phyloP scores from a whole-genome alignment of 2,888 invertebrate species.

The Drosophila mettleri region DNA sequence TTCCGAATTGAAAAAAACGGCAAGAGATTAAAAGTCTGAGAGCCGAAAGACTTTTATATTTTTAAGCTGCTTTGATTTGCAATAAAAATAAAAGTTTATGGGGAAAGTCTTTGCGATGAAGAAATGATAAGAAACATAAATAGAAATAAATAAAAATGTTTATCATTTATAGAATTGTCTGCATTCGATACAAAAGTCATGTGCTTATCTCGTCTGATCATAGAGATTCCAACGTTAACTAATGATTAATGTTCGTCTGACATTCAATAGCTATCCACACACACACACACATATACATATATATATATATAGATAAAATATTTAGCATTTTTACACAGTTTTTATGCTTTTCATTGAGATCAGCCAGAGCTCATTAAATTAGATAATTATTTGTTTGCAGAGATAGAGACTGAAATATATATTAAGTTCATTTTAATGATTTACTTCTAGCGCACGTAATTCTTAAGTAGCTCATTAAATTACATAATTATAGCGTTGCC shows the following conservation, averaged over 20 bases:
- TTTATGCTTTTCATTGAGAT: background rate
- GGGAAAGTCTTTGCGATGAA: background rate
- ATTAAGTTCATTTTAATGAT: slow-evolving; percentile 10
- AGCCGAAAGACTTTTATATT: background rate
- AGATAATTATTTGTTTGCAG: background rate
- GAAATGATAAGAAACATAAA: no score
- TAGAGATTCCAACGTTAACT: background rate
- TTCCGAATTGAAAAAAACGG: background rate
- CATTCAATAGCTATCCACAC: background rate
- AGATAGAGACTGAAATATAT: no score
- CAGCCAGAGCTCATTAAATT: slow-evolving; percentile 4
- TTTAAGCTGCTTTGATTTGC: background rate
- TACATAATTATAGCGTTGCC: slow-evolving; percentile 18
- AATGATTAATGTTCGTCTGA: background rate
- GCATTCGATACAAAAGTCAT: background rate
- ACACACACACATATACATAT: no score
- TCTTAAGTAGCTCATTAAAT: slow-evolving; percentile 27
- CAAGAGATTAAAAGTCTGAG: background rate
- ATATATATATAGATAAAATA: slow-evolving; percentile 1
- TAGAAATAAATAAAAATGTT: background rate
- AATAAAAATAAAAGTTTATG: background rate
- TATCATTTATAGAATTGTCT: background rate
- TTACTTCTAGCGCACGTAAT: slow-evolving; percentile 14
- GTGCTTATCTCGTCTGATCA: no score
- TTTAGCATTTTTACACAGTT: background rate